Percentiles rank a stretch among this genome's conserved stretches.
phyloP scores from a whole-genome alignment of 2,113 vertebrate genomes.

The Vulpes lagopus region DNA sequence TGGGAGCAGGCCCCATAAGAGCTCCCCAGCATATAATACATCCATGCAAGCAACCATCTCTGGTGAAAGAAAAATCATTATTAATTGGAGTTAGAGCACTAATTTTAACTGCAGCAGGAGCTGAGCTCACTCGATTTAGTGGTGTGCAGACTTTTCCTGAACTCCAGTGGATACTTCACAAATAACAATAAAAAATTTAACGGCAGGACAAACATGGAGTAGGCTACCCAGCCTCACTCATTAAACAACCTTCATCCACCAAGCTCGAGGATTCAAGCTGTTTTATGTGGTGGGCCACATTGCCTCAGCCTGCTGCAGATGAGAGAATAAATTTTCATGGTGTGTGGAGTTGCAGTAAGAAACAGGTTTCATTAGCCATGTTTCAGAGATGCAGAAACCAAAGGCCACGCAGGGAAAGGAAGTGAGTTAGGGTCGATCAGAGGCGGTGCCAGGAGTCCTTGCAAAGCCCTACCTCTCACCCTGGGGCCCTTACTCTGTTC shows the following conservation, averaged over 20 bases:
- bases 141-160: conserved; percentile 8
- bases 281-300: conserved; percentile 41
- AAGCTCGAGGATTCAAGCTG: conserved; percentile 1
- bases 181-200: conserved; percentile 58
- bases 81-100: conserved; percentile 50
- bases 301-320: background rate
- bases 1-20: background rate
- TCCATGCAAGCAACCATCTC: background rate
- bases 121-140: conserved; percentile 39
- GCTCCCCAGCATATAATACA: conserved; percentile 40
- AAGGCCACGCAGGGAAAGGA: conserved; percentile 37
- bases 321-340: background rate
- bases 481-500: background rate
- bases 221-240: conserved; percentile 25
- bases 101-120: background rate
- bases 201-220: background rate
- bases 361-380: background rate
- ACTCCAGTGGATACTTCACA: conserved; percentile 62
- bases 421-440: background rate
- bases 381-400: background rate
- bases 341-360: background rate
- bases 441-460: background rate
- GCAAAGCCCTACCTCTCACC: background rate
- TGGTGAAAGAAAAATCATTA: conserved; percentile 11
- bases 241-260: conserved; percentile 53